Evolutionary conservation across 2,888 invertebrate species (phyloP).

Genomic region (Esperia sulphurella): DNA sequence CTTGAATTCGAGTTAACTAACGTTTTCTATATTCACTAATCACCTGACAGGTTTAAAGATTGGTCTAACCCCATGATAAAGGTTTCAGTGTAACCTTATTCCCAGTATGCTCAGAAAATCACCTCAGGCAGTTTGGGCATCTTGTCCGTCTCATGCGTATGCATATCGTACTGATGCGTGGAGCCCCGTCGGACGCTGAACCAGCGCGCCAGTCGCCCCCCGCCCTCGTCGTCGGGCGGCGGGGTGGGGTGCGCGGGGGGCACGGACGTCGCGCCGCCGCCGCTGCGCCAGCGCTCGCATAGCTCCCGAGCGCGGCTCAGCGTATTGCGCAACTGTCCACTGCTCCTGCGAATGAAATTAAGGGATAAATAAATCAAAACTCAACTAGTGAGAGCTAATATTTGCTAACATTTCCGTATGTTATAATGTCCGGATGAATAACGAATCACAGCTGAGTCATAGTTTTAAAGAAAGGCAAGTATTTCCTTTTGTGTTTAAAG

Average conservation of each 20-base stretch:
- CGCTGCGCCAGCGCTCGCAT: slow-evolving; percentile 88
- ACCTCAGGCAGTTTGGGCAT: slow-evolving; percentile 93
- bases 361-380: slow-evolving; percentile 8
- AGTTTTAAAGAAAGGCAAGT: neutral
- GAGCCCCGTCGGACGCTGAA: slow-evolving; percentile 92
- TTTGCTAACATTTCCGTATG: no score
- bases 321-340: slow-evolving; percentile 88
- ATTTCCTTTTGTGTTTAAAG: slow-evolving; percentile 6
- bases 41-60: no score
- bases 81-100: no score
- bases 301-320: slow-evolving; percentile 89
- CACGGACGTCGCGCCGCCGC: slow-evolving; percentile 33
- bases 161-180: slow-evolving; percentile 89
- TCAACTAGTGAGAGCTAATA: no score
- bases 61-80: no score
- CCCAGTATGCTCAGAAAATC: no score
- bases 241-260: slow-evolving; percentile 59
- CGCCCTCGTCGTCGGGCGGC: slow-evolving; percentile 80
- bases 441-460: no score
- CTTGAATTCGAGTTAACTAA: no score
- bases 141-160: slow-evolving; percentile 73
- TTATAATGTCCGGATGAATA: no score
- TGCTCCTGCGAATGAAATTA: slow-evolving; percentile 75
- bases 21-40: no score
- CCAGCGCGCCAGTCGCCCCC: slow-evolving; percentile 91